Conservation (phyloP, 2,888 invertebrate species). For the Sisyra nigra region DNA sequence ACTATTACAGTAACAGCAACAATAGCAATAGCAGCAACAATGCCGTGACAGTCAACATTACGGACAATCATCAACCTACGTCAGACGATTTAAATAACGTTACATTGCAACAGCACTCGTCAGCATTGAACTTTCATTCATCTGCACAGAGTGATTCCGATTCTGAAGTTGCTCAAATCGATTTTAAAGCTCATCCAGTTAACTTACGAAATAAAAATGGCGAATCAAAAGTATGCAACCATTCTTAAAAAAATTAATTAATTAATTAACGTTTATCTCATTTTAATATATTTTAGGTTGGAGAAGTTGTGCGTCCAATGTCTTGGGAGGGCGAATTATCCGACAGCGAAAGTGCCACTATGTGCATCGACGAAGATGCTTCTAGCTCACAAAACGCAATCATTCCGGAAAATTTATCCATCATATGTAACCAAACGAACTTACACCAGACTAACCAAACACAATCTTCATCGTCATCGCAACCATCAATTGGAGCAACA, state of each 20-base stretch:
- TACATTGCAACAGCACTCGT: constrained; percentile 10
- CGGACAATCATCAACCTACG: constrained; percentile 14
- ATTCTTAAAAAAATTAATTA: too few species aligned
- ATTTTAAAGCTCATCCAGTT: constrained; percentile 41
- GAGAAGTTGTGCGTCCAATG: constrained; percentile 58
- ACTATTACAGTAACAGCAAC: constrained; percentile 3
- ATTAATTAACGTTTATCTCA: too few species aligned
- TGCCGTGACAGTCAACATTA: constrained; percentile 13
- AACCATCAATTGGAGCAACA: constrained; percentile 2
- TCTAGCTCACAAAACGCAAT: constrained; percentile 14
- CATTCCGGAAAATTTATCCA: constrained; percentile 5
- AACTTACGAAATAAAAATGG: constrained; percentile 50
- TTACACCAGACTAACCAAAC: constrained; percentile 1
- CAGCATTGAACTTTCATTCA: constrained; percentile 13
- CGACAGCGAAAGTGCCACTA: constrained; percentile 46
- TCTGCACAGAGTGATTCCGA: constrained; percentile 51
- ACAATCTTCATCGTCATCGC: constrained; percentile 1
- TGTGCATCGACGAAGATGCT: constrained; percentile 23
- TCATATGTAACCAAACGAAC: constrained; percentile 3
- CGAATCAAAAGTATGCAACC: constrained; percentile 16
- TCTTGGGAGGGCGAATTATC: constrained; percentile 90
- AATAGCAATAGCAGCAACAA: not conserved
- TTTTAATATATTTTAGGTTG: constrained; percentile 8
- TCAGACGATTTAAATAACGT: constrained; percentile 1
- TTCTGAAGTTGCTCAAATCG: constrained; percentile 66